phyloP scores from a whole-genome alignment of 64 coral and sea anemone genomes.

The Dendronephthya gigantea region DNA sequence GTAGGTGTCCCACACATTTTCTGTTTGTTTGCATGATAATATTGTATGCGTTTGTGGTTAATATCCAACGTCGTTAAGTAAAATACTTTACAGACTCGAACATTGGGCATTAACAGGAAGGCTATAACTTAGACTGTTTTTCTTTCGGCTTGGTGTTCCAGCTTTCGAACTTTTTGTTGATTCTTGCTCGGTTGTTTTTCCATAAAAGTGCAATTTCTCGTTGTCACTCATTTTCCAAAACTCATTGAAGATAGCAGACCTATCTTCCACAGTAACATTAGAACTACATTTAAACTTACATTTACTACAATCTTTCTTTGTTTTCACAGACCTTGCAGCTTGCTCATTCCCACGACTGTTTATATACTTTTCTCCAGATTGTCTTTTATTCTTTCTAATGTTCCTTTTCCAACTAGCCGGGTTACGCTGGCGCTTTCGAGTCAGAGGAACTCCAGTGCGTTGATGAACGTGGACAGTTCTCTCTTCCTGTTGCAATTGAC shows the following conservation, averaged over 20 bases:
- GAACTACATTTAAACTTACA: neutral
- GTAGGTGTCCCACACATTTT: neutral
- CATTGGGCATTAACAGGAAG: neutral
- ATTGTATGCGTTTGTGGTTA: neutral
- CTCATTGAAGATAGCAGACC: neutral
- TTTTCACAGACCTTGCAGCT: neutral
- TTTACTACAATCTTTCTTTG: neutral
- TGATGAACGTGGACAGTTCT: neutral
- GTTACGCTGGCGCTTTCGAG: no score
- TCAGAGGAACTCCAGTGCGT: neutral
- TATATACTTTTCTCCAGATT: no score
- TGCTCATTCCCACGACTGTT: no score
- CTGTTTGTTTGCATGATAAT: neutral
- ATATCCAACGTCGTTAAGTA: neutral
- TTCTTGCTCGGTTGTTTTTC: neutral
- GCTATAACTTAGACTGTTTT: neutral
- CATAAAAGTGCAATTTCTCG: slow-evolving; percentile 2
- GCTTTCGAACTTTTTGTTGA: neutral
- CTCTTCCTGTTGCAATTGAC: neutral
- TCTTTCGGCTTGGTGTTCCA: neutral
- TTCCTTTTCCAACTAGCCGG: no score
- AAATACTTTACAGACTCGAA: neutral
- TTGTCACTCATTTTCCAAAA: neutral
- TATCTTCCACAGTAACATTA: neutral
- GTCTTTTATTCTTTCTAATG: no score